Percentiles rank a stretch among this genome's conserved stretches.
Conservation (phyloP, 2,113 vertebrate genomes). For the Tinamus guttatus region DNA sequence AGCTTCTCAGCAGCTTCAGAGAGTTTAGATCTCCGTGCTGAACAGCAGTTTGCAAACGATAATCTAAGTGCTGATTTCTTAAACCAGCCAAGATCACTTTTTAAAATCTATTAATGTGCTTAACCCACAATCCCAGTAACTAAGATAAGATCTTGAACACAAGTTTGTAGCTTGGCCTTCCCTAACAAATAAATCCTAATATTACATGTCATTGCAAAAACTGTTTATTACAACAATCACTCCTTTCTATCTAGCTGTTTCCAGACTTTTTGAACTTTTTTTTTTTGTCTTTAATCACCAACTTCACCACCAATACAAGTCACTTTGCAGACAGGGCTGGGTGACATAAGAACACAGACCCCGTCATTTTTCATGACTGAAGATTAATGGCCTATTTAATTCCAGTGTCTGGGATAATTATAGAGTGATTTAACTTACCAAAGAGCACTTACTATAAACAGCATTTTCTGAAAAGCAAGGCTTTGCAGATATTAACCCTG, state of each 20-base stretch:
- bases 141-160: fast-evolving
- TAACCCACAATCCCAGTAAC: neutral
- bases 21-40: neutral
- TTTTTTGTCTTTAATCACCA: neutral
- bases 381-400: neutral
- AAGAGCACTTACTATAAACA: neutral
- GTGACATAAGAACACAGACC: neutral
- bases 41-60: neutral
- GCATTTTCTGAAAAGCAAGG: neutral
- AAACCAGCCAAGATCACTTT: neutral
- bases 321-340: neutral
- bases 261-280: neutral
- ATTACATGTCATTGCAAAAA: neutral
- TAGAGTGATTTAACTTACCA: neutral
- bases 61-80: neutral
- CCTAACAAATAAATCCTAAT: neutral
- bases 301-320: neutral
- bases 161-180: neutral
- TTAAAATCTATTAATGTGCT: neutral
- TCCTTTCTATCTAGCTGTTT: neutral
- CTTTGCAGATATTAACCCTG: neutral
- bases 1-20: neutral
- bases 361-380: neutral
- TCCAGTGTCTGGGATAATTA: neutral
- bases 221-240: neutral